A percentile compares a stretch with the other conserved stretches of the same genome.
These are phyloP conservation scores for Pelobates cultripes DNA, from an alignment of 2,797 vertebrate species.

Conservation along the genomic window DNA sequence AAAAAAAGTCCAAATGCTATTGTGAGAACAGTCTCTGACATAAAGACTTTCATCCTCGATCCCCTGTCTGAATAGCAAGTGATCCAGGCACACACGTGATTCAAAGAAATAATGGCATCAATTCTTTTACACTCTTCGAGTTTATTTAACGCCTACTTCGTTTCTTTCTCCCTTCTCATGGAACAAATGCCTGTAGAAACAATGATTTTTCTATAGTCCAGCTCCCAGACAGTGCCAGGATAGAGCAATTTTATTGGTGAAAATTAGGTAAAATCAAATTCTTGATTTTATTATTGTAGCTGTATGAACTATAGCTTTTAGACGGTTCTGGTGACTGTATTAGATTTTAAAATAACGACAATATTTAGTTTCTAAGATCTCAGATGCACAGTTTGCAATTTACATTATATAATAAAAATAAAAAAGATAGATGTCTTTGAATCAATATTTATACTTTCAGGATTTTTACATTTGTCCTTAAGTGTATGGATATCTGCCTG, in stretches of 20 bases:
- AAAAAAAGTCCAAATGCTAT: slow-evolving; percentile 71
- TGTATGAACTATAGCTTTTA: too few relatives aligned
- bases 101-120: slow-evolving; percentile 68
- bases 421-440: too few relatives aligned
- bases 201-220: slow-evolving; percentile 49
- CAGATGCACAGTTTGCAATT: too few relatives aligned
- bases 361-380: too few relatives aligned
- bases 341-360: too few relatives aligned
- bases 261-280: neutral
- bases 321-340: too few relatives aligned
- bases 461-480: too few relatives aligned
- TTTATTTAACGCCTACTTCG: slow-evolving; percentile 55
- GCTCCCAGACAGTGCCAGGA: slow-evolving; percentile 58
- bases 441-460: too few relatives aligned
- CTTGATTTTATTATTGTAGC: too few relatives aligned
- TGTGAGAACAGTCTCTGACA: slow-evolving; percentile 72
- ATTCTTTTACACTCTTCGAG: slow-evolving; percentile 69
- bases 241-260: slow-evolving; percentile 48
- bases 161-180: slow-evolving; percentile 55
- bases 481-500: too few relatives aligned
- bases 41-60: slow-evolving; percentile 67
- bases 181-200: slow-evolving; percentile 65
- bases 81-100: slow-evolving; percentile 69
- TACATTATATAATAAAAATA: too few relatives aligned
- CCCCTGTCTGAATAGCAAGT: slow-evolving; percentile 70